These are phyloP conservation scores for Heliconius nattereri DNA, from an alignment of 1,140 invertebrate species.

Conservation along the genomic window DNA sequence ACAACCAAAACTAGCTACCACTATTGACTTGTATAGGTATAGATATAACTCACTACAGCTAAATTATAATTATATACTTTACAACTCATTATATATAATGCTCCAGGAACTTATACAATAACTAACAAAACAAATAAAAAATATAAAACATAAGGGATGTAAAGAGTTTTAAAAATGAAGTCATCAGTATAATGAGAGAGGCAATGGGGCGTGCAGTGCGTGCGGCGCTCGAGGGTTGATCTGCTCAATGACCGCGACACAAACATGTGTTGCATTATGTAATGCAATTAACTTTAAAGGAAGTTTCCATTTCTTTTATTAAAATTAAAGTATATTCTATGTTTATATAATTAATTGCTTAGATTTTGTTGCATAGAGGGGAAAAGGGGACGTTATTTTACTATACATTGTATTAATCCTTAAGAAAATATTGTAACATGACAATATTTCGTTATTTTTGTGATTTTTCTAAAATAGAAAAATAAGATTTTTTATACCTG, in stretches of 20 bases:
- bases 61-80: too few species aligned
- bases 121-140: conserved; percentile 15
- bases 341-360: not conserved
- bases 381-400: too few species aligned
- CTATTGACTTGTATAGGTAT: too few species aligned
- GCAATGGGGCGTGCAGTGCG: conserved; percentile 32
- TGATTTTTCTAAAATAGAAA: too few species aligned
- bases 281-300: conserved; percentile 4
- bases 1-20: too few species aligned
- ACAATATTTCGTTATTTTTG: too few species aligned
- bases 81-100: too few species aligned
- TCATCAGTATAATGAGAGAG: conserved; percentile 34
- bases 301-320: conserved; percentile 13
- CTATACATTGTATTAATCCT: too few species aligned
- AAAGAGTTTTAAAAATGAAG: conserved; percentile 34
- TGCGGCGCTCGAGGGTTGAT: conserved; percentile 32
- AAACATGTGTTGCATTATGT: conserved; percentile 24
- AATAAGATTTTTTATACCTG: too few species aligned
- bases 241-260: conserved; percentile 16
- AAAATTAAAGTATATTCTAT: not conserved
- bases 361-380: not conserved
- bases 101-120: not conserved
- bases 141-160: conserved; percentile 14
- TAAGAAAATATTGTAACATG: too few species aligned
- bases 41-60: too few species aligned